phyloP scores from a whole-genome alignment of 92 coral and sea anemone genomes.

The Epizoanthus stellaris region DNA sequence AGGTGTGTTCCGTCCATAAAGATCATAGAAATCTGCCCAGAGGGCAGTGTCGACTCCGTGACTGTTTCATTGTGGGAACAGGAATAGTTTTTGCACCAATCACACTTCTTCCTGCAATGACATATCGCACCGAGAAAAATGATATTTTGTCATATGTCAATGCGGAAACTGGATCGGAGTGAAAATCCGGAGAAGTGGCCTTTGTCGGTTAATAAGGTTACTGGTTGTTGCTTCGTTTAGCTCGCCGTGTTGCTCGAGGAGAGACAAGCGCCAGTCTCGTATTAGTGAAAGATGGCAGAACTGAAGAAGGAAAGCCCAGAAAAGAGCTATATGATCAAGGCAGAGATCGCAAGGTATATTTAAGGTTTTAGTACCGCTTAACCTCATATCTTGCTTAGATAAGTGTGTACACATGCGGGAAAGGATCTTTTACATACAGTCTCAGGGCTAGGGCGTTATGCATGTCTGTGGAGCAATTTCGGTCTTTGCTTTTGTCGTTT shows the following conservation, averaged over 20 bases:
- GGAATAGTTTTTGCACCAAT: conserved; percentile 2
- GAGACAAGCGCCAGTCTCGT: neutral
- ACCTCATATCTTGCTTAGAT: conserved; percentile 1
- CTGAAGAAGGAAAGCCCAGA: conserved; percentile 83
- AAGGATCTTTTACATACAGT: neutral
- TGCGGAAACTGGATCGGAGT: conserved; percentile 25
- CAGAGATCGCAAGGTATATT: conserved; percentile 76
- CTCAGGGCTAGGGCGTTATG: neutral
- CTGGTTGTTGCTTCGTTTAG: neutral
- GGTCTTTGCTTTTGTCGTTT: too few relatives aligned
- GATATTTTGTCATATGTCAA: conserved; percentile 24
- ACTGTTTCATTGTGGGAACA: neutral
- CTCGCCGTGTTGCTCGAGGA: neutral
- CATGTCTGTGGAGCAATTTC: too few relatives aligned
- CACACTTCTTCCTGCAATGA: neutral
- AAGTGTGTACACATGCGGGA: neutral
- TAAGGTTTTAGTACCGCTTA: neutral
- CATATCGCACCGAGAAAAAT: neutral
- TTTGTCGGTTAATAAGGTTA: neutral
- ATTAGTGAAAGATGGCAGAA: conserved; percentile 60
- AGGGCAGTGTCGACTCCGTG: neutral
- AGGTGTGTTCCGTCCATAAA: neutral
- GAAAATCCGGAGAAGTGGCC: conserved; percentile 3
- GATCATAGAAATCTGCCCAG: neutral
- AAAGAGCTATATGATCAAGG: conserved; percentile 72